phyloP scores from a whole-genome alignment of 2,888 invertebrate genomes.

The Loripinus fragilis region DNA sequence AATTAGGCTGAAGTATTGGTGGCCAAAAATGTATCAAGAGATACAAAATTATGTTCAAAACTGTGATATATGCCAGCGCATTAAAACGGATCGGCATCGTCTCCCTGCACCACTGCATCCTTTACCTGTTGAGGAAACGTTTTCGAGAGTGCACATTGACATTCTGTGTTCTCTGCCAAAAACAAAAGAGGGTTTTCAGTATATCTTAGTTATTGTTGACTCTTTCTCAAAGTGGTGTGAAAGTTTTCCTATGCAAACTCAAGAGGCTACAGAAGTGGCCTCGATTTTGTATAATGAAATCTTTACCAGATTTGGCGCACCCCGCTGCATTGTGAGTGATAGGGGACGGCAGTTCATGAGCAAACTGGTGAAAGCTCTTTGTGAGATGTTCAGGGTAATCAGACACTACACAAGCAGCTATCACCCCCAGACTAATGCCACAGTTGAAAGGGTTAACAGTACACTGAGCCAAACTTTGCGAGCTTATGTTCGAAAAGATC shows the following conservation, averaged over 20 bases:
- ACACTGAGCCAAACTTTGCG: constrained; percentile 27
- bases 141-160: constrained; percentile 11
- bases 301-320: constrained; percentile 40
- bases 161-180: constrained; percentile 26
- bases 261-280: constrained; percentile 39
- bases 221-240: constrained; percentile 41
- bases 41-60: neutral
- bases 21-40: constrained; percentile 18
- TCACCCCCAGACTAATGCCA: neutral
- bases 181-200: constrained; percentile 4
- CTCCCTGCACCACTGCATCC: constrained; percentile 22
- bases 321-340: constrained; percentile 32
- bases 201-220: constrained; percentile 39
- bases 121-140: constrained; percentile 19
- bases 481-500: constrained; percentile 23
- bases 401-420: constrained; percentile 1
- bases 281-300: constrained; percentile 36
- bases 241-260: constrained; percentile 41
- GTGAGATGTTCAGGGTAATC: constrained; percentile 30
- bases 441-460: constrained; percentile 27
- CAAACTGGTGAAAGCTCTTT: constrained; percentile 37
- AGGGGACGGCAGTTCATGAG: constrained; percentile 41
- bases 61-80: constrained; percentile 23
- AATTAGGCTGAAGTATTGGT: constrained; percentile 20
- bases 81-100: neutral